Evolutionary conservation across 2,113 vertebrate genomes (phyloP).

Genomic region (Gallinago undulata): DNA sequence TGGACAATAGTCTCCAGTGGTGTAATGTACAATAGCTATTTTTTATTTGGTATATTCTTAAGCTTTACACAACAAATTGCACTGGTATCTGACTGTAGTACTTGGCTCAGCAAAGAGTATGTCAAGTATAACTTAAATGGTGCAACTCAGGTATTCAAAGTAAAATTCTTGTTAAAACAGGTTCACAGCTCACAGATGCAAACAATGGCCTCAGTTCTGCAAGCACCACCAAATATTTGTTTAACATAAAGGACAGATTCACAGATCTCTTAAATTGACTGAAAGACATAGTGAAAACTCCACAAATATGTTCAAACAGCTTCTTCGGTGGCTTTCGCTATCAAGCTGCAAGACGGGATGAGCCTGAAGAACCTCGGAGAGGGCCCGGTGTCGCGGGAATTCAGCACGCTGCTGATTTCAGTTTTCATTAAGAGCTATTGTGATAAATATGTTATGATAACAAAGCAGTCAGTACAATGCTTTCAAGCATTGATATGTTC

Average conservation of each 20-base stretch:
- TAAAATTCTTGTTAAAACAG: neutral
- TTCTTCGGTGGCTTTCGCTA: neutral
- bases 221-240: accelerated
- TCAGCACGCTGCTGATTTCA: neutral
- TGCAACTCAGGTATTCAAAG: neutral
- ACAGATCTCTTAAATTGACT: neutral
- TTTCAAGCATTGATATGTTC: neutral
- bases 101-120: neutral
- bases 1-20: accelerated
- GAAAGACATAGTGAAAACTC: neutral
- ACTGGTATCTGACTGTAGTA: neutral
- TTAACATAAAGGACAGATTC: neutral
- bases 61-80: neutral
- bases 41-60: neutral
- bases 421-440: neutral
- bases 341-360: neutral
- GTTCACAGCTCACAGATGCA: neutral
- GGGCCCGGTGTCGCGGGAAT: neutral
- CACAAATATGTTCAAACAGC: neutral
- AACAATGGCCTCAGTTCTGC: neutral
- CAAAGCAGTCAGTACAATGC: neutral
- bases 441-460: neutral
- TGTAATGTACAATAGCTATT: neutral
- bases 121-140: neutral
- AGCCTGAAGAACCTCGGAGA: neutral